Evolutionary conservation across 2,888 invertebrate genomes (phyloP).

Genomic region (Azorinus chamasolen): DNA sequence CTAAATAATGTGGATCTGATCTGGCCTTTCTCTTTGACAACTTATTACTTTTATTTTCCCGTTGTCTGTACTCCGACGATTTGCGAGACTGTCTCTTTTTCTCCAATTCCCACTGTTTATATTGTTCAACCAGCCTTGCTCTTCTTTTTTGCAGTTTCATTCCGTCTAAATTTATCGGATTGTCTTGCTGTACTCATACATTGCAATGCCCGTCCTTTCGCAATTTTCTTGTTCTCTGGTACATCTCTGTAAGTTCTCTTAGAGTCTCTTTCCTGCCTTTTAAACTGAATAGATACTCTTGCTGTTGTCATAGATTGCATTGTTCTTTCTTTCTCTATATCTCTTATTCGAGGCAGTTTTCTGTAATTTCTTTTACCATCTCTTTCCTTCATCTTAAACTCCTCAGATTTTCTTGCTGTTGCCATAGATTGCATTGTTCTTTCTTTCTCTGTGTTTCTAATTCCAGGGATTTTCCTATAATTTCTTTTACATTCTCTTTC

Average conservation of each 20-base stretch:
- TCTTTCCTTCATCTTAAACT: constrained; percentile 4
- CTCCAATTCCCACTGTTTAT: too few relatives aligned
- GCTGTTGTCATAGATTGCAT: constrained; percentile 1
- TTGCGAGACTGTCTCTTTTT: too few relatives aligned
- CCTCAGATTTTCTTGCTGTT: neutral
- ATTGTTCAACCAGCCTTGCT: too few relatives aligned
- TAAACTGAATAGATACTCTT: constrained; percentile 11
- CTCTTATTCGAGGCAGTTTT: neutral
- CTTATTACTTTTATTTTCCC: too few relatives aligned
- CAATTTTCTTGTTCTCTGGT: too few relatives aligned
- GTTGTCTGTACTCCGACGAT: too few relatives aligned
- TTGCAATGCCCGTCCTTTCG: too few relatives aligned
- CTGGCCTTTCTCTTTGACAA: constrained; percentile 13
- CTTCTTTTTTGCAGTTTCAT: constrained; percentile 1
- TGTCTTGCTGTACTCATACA: too few relatives aligned
- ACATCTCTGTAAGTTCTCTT: neutral
- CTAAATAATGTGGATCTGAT: constrained; percentile 2
- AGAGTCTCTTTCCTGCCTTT: neutral
- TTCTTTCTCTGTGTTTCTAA: neutral
- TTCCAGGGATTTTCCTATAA: neutral
- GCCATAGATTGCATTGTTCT: neutral
- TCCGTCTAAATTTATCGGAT: constrained; percentile 1
- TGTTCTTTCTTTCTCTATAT: neutral
- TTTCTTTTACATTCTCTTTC: neutral
- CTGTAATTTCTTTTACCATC: neutral